These are phyloP conservation scores for Battus philenor DNA, from an alignment of 1,140 invertebrate genomes.

Conservation along the genomic window DNA sequence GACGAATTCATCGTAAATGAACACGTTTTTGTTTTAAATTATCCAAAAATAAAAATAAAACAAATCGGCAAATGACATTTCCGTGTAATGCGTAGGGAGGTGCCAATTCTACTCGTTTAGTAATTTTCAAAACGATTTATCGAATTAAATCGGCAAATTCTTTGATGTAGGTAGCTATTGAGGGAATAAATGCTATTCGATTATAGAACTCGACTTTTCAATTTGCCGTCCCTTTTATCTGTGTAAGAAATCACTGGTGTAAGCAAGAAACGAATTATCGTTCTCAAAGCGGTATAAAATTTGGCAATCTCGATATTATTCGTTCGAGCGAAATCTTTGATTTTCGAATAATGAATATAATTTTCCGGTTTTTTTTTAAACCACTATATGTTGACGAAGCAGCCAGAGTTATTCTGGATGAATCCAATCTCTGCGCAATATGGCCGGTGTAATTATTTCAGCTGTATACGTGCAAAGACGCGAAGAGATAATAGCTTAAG, in stretches of 20 bases:
- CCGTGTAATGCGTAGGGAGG: conserved; percentile 45
- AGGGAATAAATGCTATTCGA: conserved; percentile 53
- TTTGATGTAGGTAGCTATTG: conserved; percentile 62
- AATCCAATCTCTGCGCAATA: no score
- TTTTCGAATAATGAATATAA: no score
- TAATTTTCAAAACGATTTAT: conserved; percentile 65
- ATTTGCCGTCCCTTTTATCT: conserved; percentile 57
- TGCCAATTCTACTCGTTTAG: conserved; percentile 55
- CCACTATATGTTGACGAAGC: no score
- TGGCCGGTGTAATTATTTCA: no score
- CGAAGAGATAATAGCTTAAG: no score
- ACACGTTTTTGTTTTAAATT: no score
- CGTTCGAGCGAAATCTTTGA: no score
- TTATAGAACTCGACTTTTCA: conserved; percentile 70
- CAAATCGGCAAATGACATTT: conserved; percentile 50
- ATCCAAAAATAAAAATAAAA: conserved; percentile 19
- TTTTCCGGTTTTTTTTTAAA: no score
- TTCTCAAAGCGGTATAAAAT: not conserved
- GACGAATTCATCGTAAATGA: no score
- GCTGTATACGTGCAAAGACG: no score
- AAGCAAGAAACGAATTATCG: conserved; percentile 39
- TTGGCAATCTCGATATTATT: no score
- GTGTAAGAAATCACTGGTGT: conserved; percentile 42
- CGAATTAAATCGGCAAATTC: conserved; percentile 60
- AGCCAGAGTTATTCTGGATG: no score